Evolutionary conservation across 2,888 invertebrate genomes (phyloP), one percentile per base, ranked within the genome.

Genomic region (Lordiphosa andalusiaca): DNA sequence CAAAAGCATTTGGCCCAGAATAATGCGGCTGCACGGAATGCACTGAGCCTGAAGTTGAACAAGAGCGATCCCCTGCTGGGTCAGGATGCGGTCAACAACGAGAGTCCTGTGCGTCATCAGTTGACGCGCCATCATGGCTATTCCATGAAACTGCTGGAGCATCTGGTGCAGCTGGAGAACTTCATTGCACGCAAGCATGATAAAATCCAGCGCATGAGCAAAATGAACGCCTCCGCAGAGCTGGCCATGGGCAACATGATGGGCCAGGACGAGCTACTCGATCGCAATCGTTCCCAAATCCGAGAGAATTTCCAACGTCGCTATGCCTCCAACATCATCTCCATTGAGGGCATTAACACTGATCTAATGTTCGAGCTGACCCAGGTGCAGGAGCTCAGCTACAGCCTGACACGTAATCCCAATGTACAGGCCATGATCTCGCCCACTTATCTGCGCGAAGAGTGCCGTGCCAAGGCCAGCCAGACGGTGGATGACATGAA

Each of bases 211-310:
- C 92, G 93, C 56, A 90, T 98, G 48, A 94, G 93, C 86, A 94
- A 95, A 59, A 95, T 97, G 93, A 98, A 98, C 85, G 92, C 94
- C 59, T 95, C 96, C 88, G 97, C 96, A 0, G 98, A 98, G 86
- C 94, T 95, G 89, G 92, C 94, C 0, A 53, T 64, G 59, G 61
- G 52, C 4, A 60, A 82, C 5, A 33, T 71, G 53, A 16, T 58
- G 2, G 57, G 54, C 4, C 51, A 50, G 40, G 58, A 73, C 9
- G 69, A 65, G 33, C 19, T 19, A 0, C 52, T 48, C 2, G 84
- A 84, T 3, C 35, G 53, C 3, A 40, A 53, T 3, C 69, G 72
- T 0, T 50, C 57, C 0, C 67, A 58, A 19, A 6, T 62, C 4
- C 59, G 59, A 4, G 93, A 95, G 64, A 97, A 98, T 85, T 98